Evolutionary conservation across 2,888 invertebrate species (phyloP).

Genomic region (Lasioglossum lativentre): DNA sequence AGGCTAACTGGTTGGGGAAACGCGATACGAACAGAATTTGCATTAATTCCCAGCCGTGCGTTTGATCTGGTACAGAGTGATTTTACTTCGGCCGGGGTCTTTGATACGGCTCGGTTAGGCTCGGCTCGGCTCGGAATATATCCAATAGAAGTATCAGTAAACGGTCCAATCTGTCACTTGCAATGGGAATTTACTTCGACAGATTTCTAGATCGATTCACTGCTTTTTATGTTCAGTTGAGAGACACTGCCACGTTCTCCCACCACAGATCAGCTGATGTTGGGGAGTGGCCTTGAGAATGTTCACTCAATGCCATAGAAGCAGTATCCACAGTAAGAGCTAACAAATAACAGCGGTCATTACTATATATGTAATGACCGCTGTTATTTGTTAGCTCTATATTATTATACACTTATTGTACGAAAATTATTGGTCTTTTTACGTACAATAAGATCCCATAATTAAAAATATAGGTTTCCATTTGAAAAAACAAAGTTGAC

Average conservation of each 20-base stretch:
- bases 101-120: neutral
- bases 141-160: neutral
- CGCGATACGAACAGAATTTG: constrained; percentile 18
- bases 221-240: neutral
- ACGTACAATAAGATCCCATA: too few species aligned
- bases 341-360: too few species aligned
- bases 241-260: neutral
- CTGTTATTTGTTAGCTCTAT: too few species aligned
- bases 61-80: neutral
- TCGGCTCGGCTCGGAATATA: too few species aligned
- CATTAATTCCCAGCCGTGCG: constrained; percentile 2
- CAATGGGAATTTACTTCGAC: neutral
- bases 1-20: constrained; percentile 13
- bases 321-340: too few species aligned
- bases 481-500: too few species aligned
- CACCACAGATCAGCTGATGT: neutral
- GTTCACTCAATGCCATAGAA: neutral
- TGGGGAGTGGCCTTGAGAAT: neutral
- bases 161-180: neutral
- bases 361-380: too few species aligned
- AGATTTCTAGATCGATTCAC: neutral
- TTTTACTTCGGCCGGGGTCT: neutral
- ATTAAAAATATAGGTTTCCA: too few species aligned
- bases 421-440: too few species aligned
- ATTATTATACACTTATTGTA: too few species aligned